These are phyloP conservation scores for Lepus oiostolus DNA, from an alignment of 2,797 vertebrate genomes.

Conservation along the genomic window DNA sequence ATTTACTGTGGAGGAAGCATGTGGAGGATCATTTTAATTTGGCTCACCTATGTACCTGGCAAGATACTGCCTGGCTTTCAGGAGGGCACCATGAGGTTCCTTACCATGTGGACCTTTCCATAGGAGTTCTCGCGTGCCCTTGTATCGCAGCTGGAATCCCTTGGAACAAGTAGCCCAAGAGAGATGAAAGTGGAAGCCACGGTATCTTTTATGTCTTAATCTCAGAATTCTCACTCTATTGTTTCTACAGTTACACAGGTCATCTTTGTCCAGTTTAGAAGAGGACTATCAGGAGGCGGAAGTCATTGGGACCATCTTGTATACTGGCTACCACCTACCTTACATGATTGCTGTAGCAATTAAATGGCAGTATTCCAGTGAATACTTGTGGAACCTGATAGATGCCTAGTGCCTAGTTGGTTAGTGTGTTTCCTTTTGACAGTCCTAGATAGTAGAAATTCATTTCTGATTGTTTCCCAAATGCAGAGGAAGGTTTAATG, in stretches of 20 bases:
- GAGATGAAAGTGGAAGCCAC: background rate
- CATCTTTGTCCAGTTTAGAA: background rate
- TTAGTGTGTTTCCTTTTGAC: background rate
- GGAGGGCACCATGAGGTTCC: background rate
- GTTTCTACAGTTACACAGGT: background rate
- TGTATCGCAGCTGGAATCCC: background rate
- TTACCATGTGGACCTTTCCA: background rate
- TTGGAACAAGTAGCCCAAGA: background rate
- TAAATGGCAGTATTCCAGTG: background rate
- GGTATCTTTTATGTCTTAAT: background rate
- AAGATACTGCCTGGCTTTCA: background rate
- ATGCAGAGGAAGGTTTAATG: background rate
- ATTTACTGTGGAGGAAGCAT: background rate
- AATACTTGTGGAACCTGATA: background rate
- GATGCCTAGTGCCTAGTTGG: background rate
- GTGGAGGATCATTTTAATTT: background rate
- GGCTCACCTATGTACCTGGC: background rate
- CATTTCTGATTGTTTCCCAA: slow-evolving; percentile 44
- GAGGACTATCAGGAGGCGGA: background rate
- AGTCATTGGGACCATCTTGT: background rate
- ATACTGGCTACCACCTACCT: background rate
- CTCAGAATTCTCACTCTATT: background rate
- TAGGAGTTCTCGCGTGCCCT: background rate
- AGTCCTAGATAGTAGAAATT: background rate
- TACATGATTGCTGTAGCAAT: background rate